Conservation (phyloP, 2,797 vertebrate genomes). For the Chelmon rostratus region DNA sequence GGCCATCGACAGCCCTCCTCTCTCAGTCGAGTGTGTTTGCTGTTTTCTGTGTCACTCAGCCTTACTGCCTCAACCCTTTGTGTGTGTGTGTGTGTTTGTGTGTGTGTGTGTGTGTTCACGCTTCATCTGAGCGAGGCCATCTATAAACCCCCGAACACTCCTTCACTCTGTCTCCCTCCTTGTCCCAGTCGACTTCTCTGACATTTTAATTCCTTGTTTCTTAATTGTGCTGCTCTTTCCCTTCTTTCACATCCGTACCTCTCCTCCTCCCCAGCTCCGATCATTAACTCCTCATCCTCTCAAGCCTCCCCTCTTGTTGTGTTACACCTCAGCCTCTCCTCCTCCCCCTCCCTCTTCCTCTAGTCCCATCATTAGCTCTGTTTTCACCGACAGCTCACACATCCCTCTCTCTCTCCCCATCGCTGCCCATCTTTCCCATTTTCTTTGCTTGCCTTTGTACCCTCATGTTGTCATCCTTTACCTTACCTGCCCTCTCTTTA, state of each 20-base stretch:
- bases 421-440: conserved; percentile 27
- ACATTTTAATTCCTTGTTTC: conserved; percentile 70
- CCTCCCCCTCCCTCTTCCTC: conserved; percentile 18
- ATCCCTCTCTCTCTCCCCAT: conserved; percentile 10
- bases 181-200: conserved; percentile 44
- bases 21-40: conserved; percentile 4
- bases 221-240: conserved; percentile 61
- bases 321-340: conserved; percentile 22
- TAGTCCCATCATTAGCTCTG: conserved; percentile 56
- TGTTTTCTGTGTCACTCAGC: conserved; percentile 2
- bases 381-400: conserved; percentile 12
- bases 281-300: conserved; percentile 61
- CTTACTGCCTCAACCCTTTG: background rate
- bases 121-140: conserved; percentile 27
- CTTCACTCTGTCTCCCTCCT: conserved; percentile 32
- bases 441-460: conserved; percentile 33
- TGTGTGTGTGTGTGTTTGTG: conserved; percentile 12
- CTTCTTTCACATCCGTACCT: conserved; percentile 37
- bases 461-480: conserved; percentile 49
- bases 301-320: conserved; percentile 21
- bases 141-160: conserved; percentile 49
- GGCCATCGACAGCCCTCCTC: conserved; percentile 8
- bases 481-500: conserved; percentile 17
- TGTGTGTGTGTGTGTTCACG: conserved; percentile 17
- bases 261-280: conserved; percentile 25